These are phyloP conservation scores for Leptopilina clavipes DNA, from an alignment of 1,140 invertebrate genomes.

Conservation along the genomic window DNA sequence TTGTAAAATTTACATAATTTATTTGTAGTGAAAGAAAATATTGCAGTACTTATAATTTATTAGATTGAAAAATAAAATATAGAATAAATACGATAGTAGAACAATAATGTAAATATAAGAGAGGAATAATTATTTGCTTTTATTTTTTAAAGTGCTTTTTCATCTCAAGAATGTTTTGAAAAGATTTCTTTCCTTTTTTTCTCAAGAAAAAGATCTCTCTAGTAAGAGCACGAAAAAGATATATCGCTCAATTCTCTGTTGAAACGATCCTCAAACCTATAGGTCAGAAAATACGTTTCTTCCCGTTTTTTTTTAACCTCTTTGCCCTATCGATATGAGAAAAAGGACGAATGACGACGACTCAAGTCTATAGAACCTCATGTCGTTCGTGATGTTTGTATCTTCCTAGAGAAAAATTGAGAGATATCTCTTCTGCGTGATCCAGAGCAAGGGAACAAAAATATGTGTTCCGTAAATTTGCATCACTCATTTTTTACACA, in stretches of 20 bases:
- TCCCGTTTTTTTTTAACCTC: neutral
- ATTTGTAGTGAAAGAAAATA: too few relatives aligned
- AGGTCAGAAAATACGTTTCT: neutral
- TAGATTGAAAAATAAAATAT: too few relatives aligned
- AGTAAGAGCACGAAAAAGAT: slow-evolving; percentile 12
- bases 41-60: too few relatives aligned
- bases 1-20: too few relatives aligned
- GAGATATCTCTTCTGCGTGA: neutral
- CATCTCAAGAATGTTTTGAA: too few relatives aligned
- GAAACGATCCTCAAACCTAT: neutral
- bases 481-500: too few relatives aligned
- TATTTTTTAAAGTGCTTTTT: too few relatives aligned
- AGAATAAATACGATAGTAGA: too few relatives aligned
- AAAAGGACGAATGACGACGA: slow-evolving; percentile 1
- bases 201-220: neutral
- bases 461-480: too few relatives aligned
- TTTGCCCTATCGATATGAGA: slow-evolving; percentile 11
- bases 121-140: too few relatives aligned
- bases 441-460: neutral
- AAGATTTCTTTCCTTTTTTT: neutral
- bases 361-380: neutral
- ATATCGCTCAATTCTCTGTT: slow-evolving; percentile 12
- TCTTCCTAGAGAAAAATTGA: neutral
- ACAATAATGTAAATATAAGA: too few relatives aligned
- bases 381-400: neutral